These are phyloP conservation scores for Lagodon rhomboides DNA, from an alignment of 2,797 vertebrate species.

Conservation along the genomic window DNA sequence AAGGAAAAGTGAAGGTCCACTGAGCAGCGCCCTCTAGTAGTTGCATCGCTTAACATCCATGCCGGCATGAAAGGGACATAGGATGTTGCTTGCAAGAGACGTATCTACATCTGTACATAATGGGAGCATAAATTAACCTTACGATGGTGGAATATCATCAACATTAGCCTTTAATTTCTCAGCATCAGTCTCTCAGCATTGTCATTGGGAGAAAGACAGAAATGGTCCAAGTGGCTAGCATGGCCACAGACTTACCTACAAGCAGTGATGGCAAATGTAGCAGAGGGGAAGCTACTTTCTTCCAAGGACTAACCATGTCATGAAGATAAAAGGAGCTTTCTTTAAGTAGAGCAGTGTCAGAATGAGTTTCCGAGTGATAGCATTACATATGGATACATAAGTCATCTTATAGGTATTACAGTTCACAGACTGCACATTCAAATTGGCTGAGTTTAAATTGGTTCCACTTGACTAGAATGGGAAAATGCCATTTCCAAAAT, in stretches of 20 bases:
- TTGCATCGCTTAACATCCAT: too few species aligned
- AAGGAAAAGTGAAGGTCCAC: too few species aligned
- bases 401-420: conserved; percentile 22
- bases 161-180: background rate
- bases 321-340: conserved; percentile 54
- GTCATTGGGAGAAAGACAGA: background rate
- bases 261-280: conserved; percentile 20
- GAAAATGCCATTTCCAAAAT: conserved; percentile 60
- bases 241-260: background rate
- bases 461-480: conserved; percentile 60
- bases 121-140: too few species aligned
- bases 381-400: conserved; percentile 44
- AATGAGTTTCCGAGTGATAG: conserved; percentile 60
- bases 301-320: conserved; percentile 55
- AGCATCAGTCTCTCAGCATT: background rate
- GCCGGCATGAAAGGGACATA: too few species aligned
- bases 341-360: conserved; percentile 28
- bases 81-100: too few species aligned
- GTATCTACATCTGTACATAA: too few species aligned
- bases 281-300: conserved; percentile 23
- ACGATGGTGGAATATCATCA: background rate
- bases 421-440: conserved; percentile 51
- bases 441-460: conserved; percentile 57
- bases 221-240: background rate
- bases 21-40: too few species aligned